Conservation (phyloP, 2,888 invertebrate genomes). For the Erpobdella octoculata region DNA sequence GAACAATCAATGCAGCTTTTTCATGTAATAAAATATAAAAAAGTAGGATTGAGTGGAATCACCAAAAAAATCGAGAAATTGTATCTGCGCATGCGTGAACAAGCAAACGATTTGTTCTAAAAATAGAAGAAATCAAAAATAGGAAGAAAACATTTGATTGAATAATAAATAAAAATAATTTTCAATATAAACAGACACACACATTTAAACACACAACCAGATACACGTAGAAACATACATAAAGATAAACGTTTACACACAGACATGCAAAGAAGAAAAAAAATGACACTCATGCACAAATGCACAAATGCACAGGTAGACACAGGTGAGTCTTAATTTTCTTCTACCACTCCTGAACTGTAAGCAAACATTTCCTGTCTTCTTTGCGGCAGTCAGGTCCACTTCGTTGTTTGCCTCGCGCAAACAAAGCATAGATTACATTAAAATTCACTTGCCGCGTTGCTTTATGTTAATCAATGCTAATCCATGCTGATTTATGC, state of each 20-base stretch:
- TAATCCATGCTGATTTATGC: background rate
- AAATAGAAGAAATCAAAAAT: background rate
- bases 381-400: background rate
- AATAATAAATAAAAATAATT: background rate
- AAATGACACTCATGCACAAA: too few relatives aligned
- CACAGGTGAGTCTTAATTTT: conserved; percentile 4
- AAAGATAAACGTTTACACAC: background rate
- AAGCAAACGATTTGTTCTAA: too few relatives aligned
- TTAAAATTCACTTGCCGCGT: conserved; percentile 5
- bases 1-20: too few relatives aligned
- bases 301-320: background rate
- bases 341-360: too few relatives aligned
- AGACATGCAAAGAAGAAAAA: background rate
- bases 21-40: too few relatives aligned
- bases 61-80: too few relatives aligned
- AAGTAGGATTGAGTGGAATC: too few relatives aligned
- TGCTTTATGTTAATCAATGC: background rate
- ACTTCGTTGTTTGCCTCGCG: background rate
- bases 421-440: conserved; percentile 13
- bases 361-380: conserved; percentile 4
- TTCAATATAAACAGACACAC: background rate
- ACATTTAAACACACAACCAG: background rate
- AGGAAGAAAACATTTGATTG: background rate
- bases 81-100: too few relatives aligned
- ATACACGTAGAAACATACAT: background rate